Conservation (phyloP, 2,888 invertebrate species). For the Eristalinus sepulchralis region DNA sequence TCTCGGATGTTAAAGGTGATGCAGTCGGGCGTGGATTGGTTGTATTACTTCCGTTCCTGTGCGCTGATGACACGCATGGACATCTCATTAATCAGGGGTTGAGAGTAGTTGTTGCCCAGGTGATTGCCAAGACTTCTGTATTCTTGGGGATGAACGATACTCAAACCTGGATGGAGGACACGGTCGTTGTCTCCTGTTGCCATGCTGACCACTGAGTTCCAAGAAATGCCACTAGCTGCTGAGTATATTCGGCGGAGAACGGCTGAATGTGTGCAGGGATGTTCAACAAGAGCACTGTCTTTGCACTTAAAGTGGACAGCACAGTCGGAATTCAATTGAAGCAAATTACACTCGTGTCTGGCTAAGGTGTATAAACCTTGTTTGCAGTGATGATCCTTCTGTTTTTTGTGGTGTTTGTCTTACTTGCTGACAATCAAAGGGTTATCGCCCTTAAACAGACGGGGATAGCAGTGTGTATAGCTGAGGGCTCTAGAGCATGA, state of each 20-base stretch:
- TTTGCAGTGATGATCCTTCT: too few relatives aligned
- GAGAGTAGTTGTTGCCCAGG: neutral
- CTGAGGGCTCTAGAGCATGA: too few relatives aligned
- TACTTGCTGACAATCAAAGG: too few relatives aligned
- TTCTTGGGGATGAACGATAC: neutral
- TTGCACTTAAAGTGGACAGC: neutral
- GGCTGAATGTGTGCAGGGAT: neutral
- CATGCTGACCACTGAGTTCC: neutral
- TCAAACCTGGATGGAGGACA: neutral
- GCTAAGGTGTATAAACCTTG: too few relatives aligned
- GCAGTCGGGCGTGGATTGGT: neutral
- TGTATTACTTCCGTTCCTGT: neutral
- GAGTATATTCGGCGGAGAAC: neutral
- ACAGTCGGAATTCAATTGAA: too few relatives aligned
- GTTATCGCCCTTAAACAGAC: too few relatives aligned
- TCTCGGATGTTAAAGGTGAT: neutral
- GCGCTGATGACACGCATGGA: neutral
- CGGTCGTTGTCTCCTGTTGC: neutral
- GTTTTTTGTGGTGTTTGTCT: too few relatives aligned
- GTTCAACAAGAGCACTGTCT: neutral
- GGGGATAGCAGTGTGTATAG: too few relatives aligned
- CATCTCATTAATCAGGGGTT: neutral
- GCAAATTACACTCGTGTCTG: too few relatives aligned
- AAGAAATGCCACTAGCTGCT: neutral
- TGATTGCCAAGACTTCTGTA: neutral